Base-by-base conservation (phyloP, 2,797 vertebrate species). In the Sebastes iracundus region DNA sequence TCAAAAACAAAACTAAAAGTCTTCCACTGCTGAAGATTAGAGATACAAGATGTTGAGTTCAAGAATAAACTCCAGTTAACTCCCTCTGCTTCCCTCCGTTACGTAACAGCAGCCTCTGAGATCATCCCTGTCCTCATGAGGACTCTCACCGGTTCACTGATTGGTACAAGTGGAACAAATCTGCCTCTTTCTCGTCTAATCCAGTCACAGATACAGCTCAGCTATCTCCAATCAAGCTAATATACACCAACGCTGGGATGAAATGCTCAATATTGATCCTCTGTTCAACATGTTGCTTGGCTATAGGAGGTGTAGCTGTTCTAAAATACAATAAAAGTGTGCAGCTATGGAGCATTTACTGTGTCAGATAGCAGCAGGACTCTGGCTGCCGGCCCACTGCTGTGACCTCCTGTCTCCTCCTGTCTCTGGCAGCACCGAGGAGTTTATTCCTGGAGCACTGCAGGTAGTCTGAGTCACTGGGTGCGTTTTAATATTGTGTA, bases 91-190 rank as follows among this genome's bases (percentile, higher is more conserved):
- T 60, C 55, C 49, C 64, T 56, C 70, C 2, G 0, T 93, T 94
- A 91, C 79, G 91, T 88, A 94, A 94, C 68, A 23, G 27, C 83
- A 77, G 85, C 75, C 90, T 77, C 49, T 88, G 85, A 92, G 90
- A 77, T 92, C 88, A 92, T 63, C 85, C 46, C 78, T 32, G 76
- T 72, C 80, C 92, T 92, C 81, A 81, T 73, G 67, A 7, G 82
- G 87, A 76, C 89, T 85, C 52, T 71, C 35, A 9, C 32, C n/a
- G 27, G 63, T 56, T 74, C 74, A 82, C 86, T 81, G 88, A 81
- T 71, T 59, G 81, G 77, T 84, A 81, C 81, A 84, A 87, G 81
- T 72, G 75, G 79, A 86, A 49, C 78, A 74, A 72, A 72, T 38
- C 33, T 25, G 8, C 49, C 77, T 70, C 52, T 72, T 20, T 80